A percentile compares a stretch with the other conserved stretches of the same genome.
These are phyloP conservation scores for Perccottus glenii DNA, from an alignment of 2,113 vertebrate genomes.

Conservation along the genomic window DNA sequence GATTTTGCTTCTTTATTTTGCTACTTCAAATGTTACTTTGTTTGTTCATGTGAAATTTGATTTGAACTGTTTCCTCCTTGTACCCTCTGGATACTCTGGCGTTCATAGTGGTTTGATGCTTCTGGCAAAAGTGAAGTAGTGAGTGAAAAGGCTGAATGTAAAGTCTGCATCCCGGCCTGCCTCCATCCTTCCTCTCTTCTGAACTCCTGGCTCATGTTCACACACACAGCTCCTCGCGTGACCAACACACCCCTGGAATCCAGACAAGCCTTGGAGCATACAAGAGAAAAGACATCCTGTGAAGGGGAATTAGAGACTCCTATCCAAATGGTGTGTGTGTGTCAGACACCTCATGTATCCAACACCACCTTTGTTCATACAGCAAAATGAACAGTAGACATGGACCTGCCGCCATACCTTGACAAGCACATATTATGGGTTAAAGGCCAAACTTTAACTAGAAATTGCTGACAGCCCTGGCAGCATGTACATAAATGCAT, in stretches of 20 bases:
- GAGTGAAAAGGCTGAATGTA: slow-evolving; percentile 51
- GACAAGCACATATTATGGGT: slow-evolving; percentile 13
- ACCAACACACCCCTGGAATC: slow-evolving; percentile 52
- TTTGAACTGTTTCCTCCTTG: slow-evolving; percentile 13
- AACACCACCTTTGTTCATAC: slow-evolving; percentile 55
- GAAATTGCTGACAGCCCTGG: slow-evolving; percentile 45
- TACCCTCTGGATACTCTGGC: slow-evolving; percentile 38
- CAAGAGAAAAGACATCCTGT: slow-evolving; percentile 23
- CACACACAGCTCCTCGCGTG: slow-evolving; percentile 42
- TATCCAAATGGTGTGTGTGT: slow-evolving; percentile 34
- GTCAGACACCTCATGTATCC: slow-evolving; percentile 62
- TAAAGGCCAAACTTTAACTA: slow-evolving; percentile 39
- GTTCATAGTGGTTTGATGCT: slow-evolving; percentile 32
- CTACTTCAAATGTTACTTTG: too few species aligned
- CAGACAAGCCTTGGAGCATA: slow-evolving; percentile 23
- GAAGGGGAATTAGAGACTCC: slow-evolving; percentile 32
- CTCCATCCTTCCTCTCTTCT: slow-evolving; percentile 30
- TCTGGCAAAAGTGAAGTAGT: slow-evolving; percentile 26
- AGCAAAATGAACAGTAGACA: slow-evolving; percentile 54
- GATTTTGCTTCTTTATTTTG: too few species aligned
- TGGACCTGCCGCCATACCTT: slow-evolving; percentile 38
- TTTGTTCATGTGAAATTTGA: too few species aligned
- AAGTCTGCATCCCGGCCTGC: slow-evolving; percentile 17
- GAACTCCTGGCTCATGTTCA: slow-evolving; percentile 40
- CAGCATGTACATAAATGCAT: slow-evolving; percentile 24